Evolutionary conservation across 2,888 invertebrate species (phyloP), one percentile per base, ranked within the genome.

Genomic region (Drosophila bunnanda): DNA sequence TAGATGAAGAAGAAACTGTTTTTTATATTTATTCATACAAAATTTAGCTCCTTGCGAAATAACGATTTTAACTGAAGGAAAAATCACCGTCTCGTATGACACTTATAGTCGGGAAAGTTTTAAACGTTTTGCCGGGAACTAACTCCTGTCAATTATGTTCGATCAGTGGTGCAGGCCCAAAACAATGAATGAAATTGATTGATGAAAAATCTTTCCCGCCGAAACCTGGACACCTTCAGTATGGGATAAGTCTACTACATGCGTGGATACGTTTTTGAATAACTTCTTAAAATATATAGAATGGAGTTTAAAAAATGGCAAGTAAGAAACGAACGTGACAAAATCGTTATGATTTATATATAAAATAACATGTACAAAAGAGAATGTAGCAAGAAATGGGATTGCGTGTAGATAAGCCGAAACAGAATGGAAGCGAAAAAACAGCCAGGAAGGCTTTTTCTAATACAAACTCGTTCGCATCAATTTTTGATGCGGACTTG

Each of bases 231-330:
- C 50, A 50, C 50, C 50, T 50, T 50, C 34, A 50, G 34, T 50
- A 20, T 38, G 36, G 22, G 2, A 52, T 52, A 36, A 52, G 52
- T 53, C 52, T 25, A 38, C 25, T 38, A 25, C 52, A 53, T n/a
- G 36, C 36, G 25, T 53, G 52, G 36, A 38, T 53, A 25, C 9
- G 22, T 38, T 53, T 53, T 53, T 22, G 53, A 38, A 25, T 38
- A 38, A 25, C n/a, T 53, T 10, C 25, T 53, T 12, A 53, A 38
- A 53, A 38, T 53, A 38, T 53, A 38, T 34, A 53, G 9, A 53
- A 15, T 53, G 38, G n/a, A 53, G 25, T 28, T 53, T n/a, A 38
- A 53, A 53, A 36, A 38, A 10, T 53, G 38, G 38, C 25, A 38
- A 36, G 10, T 25, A 25, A 25, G n/a, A 38, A 10, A 15, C 4